A percentile compares a stretch with the other conserved stretches of the same genome.
Conservation (phyloP, 2,113 vertebrate genomes). For the Cyrtonyx montezumae region DNA sequence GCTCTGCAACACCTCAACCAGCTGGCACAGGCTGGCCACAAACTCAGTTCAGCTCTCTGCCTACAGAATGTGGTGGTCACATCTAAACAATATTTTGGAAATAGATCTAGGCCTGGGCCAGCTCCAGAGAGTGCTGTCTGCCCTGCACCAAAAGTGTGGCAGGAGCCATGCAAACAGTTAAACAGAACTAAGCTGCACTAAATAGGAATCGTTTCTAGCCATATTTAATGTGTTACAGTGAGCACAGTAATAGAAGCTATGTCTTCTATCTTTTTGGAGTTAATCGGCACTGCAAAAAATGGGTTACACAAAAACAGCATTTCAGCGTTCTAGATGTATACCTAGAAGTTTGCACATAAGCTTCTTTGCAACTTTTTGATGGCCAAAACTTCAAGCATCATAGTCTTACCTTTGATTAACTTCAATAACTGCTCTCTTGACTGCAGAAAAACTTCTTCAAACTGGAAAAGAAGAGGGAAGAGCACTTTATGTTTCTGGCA, state of each 20-base stretch:
- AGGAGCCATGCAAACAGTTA: background rate
- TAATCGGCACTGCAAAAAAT: background rate
- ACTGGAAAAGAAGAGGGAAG: constrained; percentile 72
- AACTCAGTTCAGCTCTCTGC: background rate
- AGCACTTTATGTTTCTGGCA: background rate
- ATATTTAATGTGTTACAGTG: background rate
- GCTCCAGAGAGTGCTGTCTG: background rate
- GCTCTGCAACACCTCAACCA: background rate
- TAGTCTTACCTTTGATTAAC: constrained; percentile 81
- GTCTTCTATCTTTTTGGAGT: background rate
- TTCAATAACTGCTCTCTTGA: constrained; percentile 83
- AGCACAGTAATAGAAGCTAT: background rate
- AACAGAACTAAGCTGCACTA: background rate
- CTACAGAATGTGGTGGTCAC: background rate
- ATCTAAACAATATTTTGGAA: background rate
- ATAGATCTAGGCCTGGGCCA: background rate
- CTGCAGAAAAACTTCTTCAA: constrained; percentile 86
- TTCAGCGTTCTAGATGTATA: background rate
- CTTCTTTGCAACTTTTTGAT: background rate
- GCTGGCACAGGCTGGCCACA: background rate
- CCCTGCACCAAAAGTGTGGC: background rate
- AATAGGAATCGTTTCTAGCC: background rate
- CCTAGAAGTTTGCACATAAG: background rate
- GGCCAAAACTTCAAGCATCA: background rate
- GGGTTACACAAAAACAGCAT: background rate